These are phyloP conservation scores for Paramisgurnus dabryanus DNA, from an alignment of 2,113 vertebrate species.

Conservation along the genomic window DNA sequence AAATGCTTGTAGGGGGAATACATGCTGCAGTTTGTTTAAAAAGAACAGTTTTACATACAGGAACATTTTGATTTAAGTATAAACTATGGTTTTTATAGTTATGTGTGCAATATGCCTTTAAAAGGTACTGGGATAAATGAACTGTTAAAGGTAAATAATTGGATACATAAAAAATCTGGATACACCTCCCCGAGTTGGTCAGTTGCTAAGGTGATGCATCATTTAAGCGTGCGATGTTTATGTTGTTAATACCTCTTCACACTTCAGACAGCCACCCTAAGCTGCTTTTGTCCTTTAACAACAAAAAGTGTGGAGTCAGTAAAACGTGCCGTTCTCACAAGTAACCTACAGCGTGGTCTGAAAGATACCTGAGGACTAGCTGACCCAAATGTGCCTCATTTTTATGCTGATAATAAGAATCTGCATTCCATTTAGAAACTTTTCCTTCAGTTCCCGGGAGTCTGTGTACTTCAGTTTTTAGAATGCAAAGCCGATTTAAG, in stretches of 20 bases:
- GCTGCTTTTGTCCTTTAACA: conserved; percentile 13
- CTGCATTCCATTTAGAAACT: background rate
- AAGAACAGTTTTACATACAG: background rate
- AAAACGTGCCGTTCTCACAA: background rate
- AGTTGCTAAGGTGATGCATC: too few relatives aligned
- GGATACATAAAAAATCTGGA: too few relatives aligned
- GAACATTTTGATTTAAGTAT: too few relatives aligned
- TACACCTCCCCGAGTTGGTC: too few relatives aligned
- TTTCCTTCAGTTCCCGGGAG: background rate
- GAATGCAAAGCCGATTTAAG: background rate
- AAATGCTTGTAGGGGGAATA: too few relatives aligned
- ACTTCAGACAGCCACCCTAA: conserved; percentile 1
- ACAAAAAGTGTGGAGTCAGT: conserved; percentile 2
- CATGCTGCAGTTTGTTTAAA: background rate
- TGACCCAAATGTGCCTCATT: conserved; percentile 1
- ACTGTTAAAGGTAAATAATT: too few relatives aligned
- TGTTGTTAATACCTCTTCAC: background rate
- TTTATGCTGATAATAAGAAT: background rate
- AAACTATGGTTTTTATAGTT: too few relatives aligned
- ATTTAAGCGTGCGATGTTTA: background rate
- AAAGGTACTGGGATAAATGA: too few relatives aligned
- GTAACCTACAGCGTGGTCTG: background rate
- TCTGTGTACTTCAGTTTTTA: too few relatives aligned
- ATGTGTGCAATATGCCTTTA: too few relatives aligned
- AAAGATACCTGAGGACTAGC: background rate